Evolutionary conservation across 2,113 vertebrate species (phyloP).

Genomic region (Sprattus sprattus): DNA sequence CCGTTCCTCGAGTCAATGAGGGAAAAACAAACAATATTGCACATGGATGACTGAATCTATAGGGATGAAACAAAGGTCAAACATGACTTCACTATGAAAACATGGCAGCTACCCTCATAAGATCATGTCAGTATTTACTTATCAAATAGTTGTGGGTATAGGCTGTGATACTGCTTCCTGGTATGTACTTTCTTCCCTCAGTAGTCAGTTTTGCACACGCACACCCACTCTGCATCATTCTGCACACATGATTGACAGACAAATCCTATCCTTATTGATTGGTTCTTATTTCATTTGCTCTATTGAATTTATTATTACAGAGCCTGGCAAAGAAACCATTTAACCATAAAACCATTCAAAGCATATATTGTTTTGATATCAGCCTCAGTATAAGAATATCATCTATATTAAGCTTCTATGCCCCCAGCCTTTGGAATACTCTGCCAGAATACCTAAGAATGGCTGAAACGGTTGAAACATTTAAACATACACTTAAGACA

Average conservation of each 20-base stretch:
- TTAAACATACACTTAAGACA: too few relatives aligned
- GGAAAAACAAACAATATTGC: not conserved
- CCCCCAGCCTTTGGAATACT: too few relatives aligned
- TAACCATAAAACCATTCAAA: too few relatives aligned
- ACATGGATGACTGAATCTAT: not conserved
- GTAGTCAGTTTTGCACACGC: too few relatives aligned
- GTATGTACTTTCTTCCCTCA: too few relatives aligned
- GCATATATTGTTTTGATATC: too few relatives aligned
- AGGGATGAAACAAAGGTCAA: not conserved
- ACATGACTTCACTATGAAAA: not conserved
- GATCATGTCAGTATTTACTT: not conserved
- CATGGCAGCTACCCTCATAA: not conserved
- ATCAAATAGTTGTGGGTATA: not conserved
- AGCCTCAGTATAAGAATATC: too few relatives aligned
- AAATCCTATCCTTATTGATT: not conserved
- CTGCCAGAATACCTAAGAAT: too few relatives aligned
- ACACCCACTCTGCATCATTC: not conserved
- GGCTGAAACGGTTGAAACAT: too few relatives aligned
- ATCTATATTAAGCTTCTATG: too few relatives aligned
- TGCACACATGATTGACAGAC: not conserved
- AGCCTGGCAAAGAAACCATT: too few relatives aligned
- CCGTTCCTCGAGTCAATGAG: not conserved
- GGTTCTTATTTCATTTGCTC: not conserved
- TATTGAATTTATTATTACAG: not conserved
- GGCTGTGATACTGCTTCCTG: not conserved